Conservation (phyloP, 64 coral and sea anemone species). For the Stichodactyla helianthus region DNA sequence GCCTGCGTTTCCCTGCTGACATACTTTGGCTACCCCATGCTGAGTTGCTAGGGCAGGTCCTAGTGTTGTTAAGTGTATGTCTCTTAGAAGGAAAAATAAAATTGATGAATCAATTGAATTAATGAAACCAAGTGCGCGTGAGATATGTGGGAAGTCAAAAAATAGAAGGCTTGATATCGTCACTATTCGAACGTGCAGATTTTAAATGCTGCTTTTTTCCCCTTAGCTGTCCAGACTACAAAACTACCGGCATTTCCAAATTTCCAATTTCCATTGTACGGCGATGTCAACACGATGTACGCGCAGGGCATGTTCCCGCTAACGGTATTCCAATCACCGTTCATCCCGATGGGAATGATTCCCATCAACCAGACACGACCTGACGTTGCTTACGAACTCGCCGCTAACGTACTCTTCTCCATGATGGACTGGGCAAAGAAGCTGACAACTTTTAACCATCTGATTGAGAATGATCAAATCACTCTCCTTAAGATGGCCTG, state of each 20-base stretch:
- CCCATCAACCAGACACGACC: slow-evolving; percentile 51
- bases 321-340: slow-evolving; percentile 57
- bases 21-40: not conserved
- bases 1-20: not conserved
- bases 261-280: slow-evolving; percentile 61
- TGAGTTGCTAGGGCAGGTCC: not conserved
- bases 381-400: slow-evolving; percentile 80
- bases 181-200: no score
- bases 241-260: slow-evolving; percentile 73
- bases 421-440: slow-evolving; percentile 89
- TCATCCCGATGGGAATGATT: slow-evolving; percentile 49
- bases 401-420: slow-evolving; percentile 83
- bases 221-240: slow-evolving; percentile 75
- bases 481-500: slow-evolving; percentile 74
- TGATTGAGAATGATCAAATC: slow-evolving; percentile 70
- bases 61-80: not conserved
- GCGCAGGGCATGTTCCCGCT: slow-evolving; percentile 53
- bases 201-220: not conserved
- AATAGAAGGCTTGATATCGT: no score
- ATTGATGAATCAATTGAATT: not conserved
- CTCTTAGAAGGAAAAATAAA: not conserved
- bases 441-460: slow-evolving; percentile 65
- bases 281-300: slow-evolving; percentile 50
- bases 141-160: no score
- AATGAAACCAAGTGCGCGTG: no score